Percentiles rank a stretch among this genome's conserved stretches.
These are phyloP conservation scores for Onychomys leucogaster DNA, from an alignment of 2,797 vertebrate genomes.

Conservation along the genomic window DNA sequence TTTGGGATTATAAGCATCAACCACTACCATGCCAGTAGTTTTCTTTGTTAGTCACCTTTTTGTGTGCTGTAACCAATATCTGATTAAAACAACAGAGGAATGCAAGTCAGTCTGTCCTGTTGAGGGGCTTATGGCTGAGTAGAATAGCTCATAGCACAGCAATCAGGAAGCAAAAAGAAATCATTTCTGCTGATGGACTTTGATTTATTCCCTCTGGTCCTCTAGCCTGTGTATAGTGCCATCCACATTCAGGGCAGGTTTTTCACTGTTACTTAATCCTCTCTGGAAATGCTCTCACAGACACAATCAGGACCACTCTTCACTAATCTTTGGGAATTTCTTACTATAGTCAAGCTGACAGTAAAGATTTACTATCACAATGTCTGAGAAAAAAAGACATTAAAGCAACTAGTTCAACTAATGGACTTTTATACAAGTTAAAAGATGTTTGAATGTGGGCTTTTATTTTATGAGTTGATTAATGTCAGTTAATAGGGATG, in stretches of 20 bases:
- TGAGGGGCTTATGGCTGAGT: neutral
- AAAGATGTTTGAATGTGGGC: neutral
- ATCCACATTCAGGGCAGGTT: neutral
- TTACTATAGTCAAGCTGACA: neutral
- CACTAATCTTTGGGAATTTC: too few relatives aligned
- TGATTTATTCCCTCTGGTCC: neutral
- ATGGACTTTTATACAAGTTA: neutral
- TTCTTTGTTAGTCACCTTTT: neutral
- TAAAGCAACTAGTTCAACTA: neutral
- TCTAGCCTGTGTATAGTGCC: neutral
- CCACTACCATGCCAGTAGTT: neutral
- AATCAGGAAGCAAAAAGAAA: neutral
- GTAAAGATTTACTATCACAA: neutral
- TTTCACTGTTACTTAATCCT: neutral
- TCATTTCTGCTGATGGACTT: neutral
- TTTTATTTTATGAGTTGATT: neutral
- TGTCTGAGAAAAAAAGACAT: neutral
- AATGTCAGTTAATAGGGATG: neutral
- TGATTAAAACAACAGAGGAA: too few relatives aligned
- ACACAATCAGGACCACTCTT: neutral
- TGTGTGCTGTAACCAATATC: neutral
- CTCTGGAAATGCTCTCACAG: neutral
- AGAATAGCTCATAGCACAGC: neutral
- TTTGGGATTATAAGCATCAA: neutral
- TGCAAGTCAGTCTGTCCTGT: neutral